Base-by-base conservation (phyloP, 2,113 vertebrate species). In the Indri indri region DNA sequence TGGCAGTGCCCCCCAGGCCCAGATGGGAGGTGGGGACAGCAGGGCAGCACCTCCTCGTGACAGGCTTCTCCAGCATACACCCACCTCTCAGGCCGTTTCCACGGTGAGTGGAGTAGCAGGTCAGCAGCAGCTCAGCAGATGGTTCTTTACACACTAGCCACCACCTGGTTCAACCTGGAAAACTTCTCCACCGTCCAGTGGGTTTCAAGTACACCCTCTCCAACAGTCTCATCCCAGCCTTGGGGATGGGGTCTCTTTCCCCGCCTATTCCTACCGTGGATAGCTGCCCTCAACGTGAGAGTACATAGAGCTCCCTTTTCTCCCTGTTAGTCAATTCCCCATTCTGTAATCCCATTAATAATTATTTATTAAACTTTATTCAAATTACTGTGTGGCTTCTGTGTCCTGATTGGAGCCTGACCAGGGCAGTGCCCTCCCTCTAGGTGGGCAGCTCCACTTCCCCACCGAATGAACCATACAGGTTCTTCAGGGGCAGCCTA, bases 391-490 rank as follows among this genome's bases (percentile, higher is more conserved):
- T 23, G 40, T 84, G 79, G 42, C 32, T 63, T 92, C 57, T 63
- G 25, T 70, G 59, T 81, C 57, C 18, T 2, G 12, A 50, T 12
- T 34, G 66, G 66, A 42, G 20, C 68, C 47, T 40, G 5, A 50
- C 42, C 40, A 16, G n/a, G 9, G 40, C 13, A 85, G 8, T 50
- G 68, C 50, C 68, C 68, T 22, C 47, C 76, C 7, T 40, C 22
- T 65, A 4, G 7, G 30, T 5, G 27, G 27, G 50, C 70, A 77
- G 54, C 61, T 71, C 20, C 34, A 25, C 18, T 20, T 77, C 37
- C 30, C 40, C 12, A 25, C 27, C 7, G 0, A 2, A 40, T 3
- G 22, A 25, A 27, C 37, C 37, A 1, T 8, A 3, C 2, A 5
- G 73, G 10, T 27, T 57, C 34, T 66, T 40, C 14, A 16, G 20